phyloP scores from a whole-genome alignment of 2,888 invertebrate genomes.

The Mythimna lalbum region DNA sequence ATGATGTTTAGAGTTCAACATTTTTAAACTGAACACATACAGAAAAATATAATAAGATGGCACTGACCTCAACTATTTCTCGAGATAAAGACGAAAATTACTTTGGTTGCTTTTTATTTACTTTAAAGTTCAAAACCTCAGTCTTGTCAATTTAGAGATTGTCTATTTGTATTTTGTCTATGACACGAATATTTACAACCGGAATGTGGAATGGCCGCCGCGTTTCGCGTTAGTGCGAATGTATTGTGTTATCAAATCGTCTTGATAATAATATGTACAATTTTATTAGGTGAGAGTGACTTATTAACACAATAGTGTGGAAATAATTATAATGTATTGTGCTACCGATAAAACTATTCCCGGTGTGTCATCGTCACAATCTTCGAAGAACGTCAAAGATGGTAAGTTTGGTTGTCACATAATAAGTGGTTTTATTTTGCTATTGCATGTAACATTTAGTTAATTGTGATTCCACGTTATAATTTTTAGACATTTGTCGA shows the following conservation, averaged over 20 bases:
- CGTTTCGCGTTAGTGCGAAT: constrained; percentile 83
- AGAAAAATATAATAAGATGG: neutral
- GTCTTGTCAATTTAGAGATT: constrained; percentile 21
- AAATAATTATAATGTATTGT: constrained; percentile 92
- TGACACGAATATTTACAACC: constrained; percentile 88
- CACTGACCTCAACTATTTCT: too few species aligned
- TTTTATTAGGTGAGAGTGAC: constrained; percentile 91
- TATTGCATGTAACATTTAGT: constrained; percentile 31
- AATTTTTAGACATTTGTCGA: neutral
- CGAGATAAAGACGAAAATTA: neutral
- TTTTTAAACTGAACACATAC: neutral
- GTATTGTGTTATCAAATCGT: constrained; percentile 80
- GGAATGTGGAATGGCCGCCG: constrained; percentile 90
- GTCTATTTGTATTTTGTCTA: constrained; percentile 75
- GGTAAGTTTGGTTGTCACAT: constrained; percentile 90
- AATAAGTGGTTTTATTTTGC: constrained; percentile 52
- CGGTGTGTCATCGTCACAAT: constrained; percentile 94
- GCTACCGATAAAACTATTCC: constrained; percentile 94
- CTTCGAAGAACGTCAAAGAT: constrained; percentile 94
- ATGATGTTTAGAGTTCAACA: neutral
- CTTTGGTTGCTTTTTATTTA: neutral
- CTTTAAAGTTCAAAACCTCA: neutral
- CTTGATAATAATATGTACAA: constrained; percentile 84
- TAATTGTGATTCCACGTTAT: constrained; percentile 7
- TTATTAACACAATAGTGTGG: constrained; percentile 76